Conservation (phyloP, 2,888 invertebrate genomes). For the Melitaea athalia region DNA sequence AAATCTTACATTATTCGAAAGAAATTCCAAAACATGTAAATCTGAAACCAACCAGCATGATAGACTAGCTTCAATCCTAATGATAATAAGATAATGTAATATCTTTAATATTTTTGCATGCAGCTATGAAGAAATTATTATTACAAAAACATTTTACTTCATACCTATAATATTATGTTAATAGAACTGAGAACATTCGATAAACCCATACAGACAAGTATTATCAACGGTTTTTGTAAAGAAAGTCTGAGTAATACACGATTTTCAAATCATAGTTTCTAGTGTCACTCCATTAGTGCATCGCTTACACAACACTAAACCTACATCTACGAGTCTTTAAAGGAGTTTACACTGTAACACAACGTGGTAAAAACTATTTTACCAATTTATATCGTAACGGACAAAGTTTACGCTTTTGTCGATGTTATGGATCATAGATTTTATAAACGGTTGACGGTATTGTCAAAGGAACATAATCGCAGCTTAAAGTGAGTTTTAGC, state of each 20-base stretch:
- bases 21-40: no score
- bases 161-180: no score
- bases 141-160: no score
- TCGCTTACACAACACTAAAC: slow-evolving; percentile 23
- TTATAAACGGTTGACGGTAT: slow-evolving; percentile 15
- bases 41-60: no score
- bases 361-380: neutral
- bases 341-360: slow-evolving; percentile 7
- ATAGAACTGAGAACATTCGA: neutral
- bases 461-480: slow-evolving; percentile 35
- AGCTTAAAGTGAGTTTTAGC: slow-evolving; percentile 19
- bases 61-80: no score
- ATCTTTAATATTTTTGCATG: no score
- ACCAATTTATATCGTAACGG: neutral
- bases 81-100: no score
- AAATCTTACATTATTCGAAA: no score
- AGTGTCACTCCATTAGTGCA: slow-evolving; percentile 28
- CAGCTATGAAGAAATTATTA: no score
- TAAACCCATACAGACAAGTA: neutral
- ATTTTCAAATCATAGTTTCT: slow-evolving; percentile 14
- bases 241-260: neutral
- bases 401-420: slow-evolving; percentile 10
- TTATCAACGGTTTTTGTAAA: neutral
- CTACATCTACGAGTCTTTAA: neutral
- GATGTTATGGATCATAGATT: slow-evolving; percentile 19